phyloP scores from a whole-genome alignment of 2,797 vertebrate species.

The Pristis pectinata region DNA sequence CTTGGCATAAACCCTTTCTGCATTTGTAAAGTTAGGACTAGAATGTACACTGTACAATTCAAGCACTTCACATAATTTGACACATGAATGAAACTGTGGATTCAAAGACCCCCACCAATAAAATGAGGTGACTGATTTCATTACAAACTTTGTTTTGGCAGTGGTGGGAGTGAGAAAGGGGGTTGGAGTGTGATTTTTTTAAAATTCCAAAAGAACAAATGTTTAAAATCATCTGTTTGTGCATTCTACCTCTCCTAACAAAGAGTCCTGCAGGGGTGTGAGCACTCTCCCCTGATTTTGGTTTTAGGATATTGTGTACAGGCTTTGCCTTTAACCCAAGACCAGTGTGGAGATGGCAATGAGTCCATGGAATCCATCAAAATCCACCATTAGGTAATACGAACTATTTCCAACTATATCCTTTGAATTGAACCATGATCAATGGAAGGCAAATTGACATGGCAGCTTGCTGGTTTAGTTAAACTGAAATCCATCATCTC shows the following conservation, averaged over 20 bases:
- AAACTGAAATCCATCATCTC: background rate
- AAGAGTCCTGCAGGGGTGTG: background rate
- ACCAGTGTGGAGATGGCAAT: background rate
- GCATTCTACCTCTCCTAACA: slow-evolving; percentile 4
- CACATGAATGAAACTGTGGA: slow-evolving; percentile 24
- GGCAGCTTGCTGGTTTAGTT: background rate
- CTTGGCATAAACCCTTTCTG: slow-evolving; percentile 27
- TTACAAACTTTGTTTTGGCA: slow-evolving; percentile 8
- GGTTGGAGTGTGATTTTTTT: background rate
- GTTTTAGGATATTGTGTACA: background rate
- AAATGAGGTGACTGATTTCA: background rate
- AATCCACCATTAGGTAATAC: background rate
- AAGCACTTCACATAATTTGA: slow-evolving; percentile 25
- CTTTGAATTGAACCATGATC: background rate
- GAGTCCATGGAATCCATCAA: background rate
- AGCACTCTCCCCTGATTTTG: background rate
- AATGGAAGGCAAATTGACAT: background rate
- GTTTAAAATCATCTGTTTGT: slow-evolving; percentile 8
- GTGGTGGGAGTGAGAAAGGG: background rate
- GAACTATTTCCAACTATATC: background rate
- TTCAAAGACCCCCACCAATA: background rate
- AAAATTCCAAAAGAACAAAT: background rate
- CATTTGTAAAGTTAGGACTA: slow-evolving; percentile 23
- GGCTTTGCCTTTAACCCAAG: background rate
- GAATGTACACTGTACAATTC: slow-evolving; percentile 33